phyloP scores from a whole-genome alignment of 2,113 vertebrate species.

The Brachyistius frenatus region DNA sequence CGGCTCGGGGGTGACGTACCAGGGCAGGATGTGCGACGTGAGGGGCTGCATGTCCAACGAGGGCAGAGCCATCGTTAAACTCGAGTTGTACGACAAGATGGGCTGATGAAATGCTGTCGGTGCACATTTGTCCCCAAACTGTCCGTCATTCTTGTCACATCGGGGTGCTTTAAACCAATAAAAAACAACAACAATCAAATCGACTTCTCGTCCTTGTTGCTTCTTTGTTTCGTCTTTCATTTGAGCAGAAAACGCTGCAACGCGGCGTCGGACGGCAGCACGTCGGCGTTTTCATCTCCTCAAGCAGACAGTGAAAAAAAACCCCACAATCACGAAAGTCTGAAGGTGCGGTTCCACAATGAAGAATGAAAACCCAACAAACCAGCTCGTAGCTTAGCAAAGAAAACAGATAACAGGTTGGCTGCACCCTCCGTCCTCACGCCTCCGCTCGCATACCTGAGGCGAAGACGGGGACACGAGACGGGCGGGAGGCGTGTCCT shows the following conservation, averaged over 20 bases:
- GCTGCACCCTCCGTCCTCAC: constrained; percentile 5
- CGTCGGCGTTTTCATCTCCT: neutral
- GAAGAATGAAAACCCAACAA: neutral
- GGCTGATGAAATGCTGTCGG: constrained; percentile 17
- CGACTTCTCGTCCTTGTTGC: neutral
- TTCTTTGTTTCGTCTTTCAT: neutral
- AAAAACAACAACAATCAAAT: neutral
- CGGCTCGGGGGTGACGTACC: constrained; percentile 49
- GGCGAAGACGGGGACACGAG: neutral
- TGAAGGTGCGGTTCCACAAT: neutral
- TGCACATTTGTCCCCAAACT: no score
- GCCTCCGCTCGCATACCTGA: neutral
- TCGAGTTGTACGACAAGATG: constrained; percentile 76
- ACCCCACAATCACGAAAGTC: neutral
- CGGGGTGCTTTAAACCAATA: constrained; percentile 44
- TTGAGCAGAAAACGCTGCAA: no score
- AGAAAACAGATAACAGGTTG: neutral
- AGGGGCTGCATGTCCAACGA: constrained; percentile 71
- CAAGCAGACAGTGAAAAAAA: neutral
- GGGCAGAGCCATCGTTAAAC: constrained; percentile 71
- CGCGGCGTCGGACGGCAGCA: neutral
- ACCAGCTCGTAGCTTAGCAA: neutral
- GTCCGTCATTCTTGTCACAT: fast-evolving
- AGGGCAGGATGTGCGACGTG: constrained; percentile 19
- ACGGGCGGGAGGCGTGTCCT: neutral